A percentile compares a stretch with the other conserved stretches of the same genome.
Conservation (phyloP, 2,797 vertebrate genomes). For the Paramormyrops hopkinsi region DNA sequence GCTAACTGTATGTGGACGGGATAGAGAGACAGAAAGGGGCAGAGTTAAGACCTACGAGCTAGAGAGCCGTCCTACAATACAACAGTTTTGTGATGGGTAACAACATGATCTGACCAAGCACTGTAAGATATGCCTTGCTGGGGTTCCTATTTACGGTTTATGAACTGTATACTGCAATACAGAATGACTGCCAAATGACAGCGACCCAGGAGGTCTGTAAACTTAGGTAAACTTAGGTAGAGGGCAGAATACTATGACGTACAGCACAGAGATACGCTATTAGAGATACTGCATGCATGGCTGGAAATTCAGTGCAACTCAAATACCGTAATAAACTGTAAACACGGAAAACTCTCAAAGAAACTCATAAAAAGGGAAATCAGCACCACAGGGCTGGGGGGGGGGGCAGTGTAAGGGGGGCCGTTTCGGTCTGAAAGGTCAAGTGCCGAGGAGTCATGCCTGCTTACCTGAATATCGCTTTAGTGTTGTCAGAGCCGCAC, state of each 20-base stretch:
- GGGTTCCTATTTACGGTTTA: neutral
- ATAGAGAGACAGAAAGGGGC: neutral
- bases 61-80: neutral
- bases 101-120: neutral
- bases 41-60: neutral
- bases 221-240: neutral
- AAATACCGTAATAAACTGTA: neutral
- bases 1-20: neutral
- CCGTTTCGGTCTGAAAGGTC: neutral
- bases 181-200: neutral
- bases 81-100: neutral
- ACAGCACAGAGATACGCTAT: neutral
- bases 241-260: neutral
- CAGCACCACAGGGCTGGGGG: neutral
- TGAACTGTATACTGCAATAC: neutral
- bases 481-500: slow-evolving; percentile 80
- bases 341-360: neutral
- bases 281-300: neutral
- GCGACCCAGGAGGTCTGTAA: neutral
- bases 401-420: neutral
- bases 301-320: neutral
- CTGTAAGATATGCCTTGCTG: neutral
- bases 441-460: neutral
- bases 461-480: slow-evolving; percentile 78
- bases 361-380: neutral